These are phyloP conservation scores for Coelogynopora nodosa DNA, from an alignment of 2,888 invertebrate genomes.

Conservation along the genomic window DNA sequence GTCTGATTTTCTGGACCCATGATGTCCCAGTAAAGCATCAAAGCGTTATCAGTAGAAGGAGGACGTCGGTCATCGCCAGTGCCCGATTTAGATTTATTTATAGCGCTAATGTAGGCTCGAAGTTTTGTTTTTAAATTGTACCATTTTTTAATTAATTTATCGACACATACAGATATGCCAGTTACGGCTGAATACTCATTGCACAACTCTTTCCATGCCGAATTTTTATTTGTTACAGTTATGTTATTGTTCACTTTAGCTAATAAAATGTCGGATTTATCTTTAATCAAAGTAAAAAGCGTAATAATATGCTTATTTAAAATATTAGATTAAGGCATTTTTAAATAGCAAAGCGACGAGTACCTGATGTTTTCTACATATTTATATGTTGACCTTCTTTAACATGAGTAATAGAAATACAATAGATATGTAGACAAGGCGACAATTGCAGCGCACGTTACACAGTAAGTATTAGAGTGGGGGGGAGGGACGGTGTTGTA, in stretches of 20 bases:
- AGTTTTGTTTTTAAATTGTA: neutral
- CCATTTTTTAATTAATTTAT: neutral
- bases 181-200: neutral
- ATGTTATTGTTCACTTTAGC: neutral
- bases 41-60: neutral
- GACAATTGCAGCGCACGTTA: too few relatives aligned
- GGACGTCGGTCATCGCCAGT: neutral
- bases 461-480: too few relatives aligned
- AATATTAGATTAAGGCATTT: neutral
- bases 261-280: neutral
- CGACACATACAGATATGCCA: neutral
- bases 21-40: neutral
- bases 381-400: too few relatives aligned
- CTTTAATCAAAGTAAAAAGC: neutral
- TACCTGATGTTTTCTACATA: too few relatives aligned
- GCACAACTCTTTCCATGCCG: neutral
- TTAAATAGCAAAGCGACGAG: neutral
- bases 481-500: too few relatives aligned
- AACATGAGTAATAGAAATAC: too few relatives aligned
- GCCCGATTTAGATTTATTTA: neutral
- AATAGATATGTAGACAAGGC: too few relatives aligned
- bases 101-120: neutral
- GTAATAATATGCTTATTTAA: neutral
- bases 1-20: neutral
- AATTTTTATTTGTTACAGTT: neutral